A percentile compares a stretch with the other conserved stretches of the same genome.
phyloP scores from a whole-genome alignment of 2,113 vertebrate species.

The Acanthochromis polyacanthus region DNA sequence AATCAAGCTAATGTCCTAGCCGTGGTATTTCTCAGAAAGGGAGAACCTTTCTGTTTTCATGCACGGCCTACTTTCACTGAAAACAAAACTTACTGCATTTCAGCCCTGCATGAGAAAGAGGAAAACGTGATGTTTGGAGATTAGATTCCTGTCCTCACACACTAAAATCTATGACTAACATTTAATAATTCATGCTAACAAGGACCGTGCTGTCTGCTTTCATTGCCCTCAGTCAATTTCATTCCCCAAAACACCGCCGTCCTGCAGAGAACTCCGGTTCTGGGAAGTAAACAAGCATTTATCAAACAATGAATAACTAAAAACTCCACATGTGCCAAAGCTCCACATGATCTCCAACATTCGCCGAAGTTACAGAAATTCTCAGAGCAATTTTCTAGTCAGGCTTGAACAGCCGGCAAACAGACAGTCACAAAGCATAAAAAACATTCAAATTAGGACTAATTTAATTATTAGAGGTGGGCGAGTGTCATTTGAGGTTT shows the following conservation, averaged over 20 bases:
- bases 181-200: constrained; percentile 56
- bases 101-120: background rate
- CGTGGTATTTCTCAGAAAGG: background rate
- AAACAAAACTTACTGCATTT: background rate
- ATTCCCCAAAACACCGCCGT: background rate
- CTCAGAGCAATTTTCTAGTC: background rate
- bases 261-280: background rate
- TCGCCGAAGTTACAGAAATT: background rate
- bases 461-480: background rate
- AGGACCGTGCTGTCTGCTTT: background rate
- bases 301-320: background rate
- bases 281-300: constrained; percentile 10
- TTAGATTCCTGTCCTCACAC: constrained; percentile 4
- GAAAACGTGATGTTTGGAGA: background rate
- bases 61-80: background rate
- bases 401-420: background rate
- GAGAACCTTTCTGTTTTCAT: background rate
- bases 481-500: background rate
- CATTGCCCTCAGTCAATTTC: constrained; percentile 4
- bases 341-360: background rate
- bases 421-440: background rate
- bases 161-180: constrained; percentile 1
- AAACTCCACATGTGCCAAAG: background rate
- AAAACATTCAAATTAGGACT: background rate
- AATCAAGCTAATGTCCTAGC: background rate